Evolutionary conservation across 1,140 invertebrate genomes (phyloP).

Genomic region (Nomia melanderi): DNA sequence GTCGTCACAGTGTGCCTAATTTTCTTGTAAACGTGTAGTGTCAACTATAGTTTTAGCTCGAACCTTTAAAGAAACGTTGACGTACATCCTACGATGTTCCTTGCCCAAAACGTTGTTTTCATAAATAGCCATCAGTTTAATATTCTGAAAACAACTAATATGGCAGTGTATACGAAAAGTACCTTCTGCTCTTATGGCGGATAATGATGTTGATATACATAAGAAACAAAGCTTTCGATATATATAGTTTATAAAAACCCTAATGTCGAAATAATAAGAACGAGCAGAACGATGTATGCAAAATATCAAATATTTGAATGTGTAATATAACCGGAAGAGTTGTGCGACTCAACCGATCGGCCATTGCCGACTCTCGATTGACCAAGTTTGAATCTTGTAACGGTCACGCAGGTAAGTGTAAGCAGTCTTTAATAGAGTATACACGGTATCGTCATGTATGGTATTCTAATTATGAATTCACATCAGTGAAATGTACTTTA

Average conservation of each 20-base stretch:
- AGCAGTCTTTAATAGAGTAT: neutral
- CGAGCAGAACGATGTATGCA: constrained; percentile 6
- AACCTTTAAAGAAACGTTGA: neutral
- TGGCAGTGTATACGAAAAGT: constrained; percentile 55
- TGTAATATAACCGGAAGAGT: constrained; percentile 24
- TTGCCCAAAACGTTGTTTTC: constrained; percentile 4
- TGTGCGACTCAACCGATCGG: constrained; percentile 25
- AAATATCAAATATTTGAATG: constrained; percentile 30
- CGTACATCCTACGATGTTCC: constrained; percentile 16
- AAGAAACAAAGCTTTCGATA: neutral
- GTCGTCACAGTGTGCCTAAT: constrained; percentile 9
- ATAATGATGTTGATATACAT: constrained; percentile 43
- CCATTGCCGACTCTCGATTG: constrained; percentile 44
- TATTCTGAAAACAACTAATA: constrained; percentile 41
- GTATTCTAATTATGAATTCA: constrained; percentile 24
- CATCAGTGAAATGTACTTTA: neutral
- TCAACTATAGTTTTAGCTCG: neutral
- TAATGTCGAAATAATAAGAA: constrained; percentile 12
- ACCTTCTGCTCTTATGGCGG: constrained; percentile 29
- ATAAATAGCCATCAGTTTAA: constrained; percentile 15
- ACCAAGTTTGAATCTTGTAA: constrained; percentile 61
- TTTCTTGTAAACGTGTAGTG: neutral
- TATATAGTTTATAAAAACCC: constrained; percentile 18
- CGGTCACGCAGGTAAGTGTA: constrained; percentile 47
- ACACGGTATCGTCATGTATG: neutral